Evolutionary conservation across 2,797 vertebrate species (phyloP).

Genomic region (Cyprinella venusta): DNA sequence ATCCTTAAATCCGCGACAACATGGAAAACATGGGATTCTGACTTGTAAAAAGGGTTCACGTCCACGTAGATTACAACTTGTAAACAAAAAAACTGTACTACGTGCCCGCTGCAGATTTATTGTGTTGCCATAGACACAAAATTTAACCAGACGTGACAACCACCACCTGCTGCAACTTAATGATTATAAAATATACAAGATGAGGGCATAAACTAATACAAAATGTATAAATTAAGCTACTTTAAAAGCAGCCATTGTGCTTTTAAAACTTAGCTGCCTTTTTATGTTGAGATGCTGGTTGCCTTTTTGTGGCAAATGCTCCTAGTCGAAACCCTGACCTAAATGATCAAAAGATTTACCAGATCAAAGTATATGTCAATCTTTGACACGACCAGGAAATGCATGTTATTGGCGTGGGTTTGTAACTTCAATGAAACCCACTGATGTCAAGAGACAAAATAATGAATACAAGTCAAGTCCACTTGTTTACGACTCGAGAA

Average conservation of each 20-base stretch:
- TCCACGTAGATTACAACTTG: too few relatives aligned
- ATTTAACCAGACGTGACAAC: not conserved
- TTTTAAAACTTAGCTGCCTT: not conserved
- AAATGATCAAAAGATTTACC: constrained; percentile 30
- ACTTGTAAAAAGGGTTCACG: too few relatives aligned
- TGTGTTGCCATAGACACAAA: not conserved
- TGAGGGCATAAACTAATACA: not conserved
- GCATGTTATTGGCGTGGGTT: not conserved
- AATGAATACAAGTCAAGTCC: not conserved
- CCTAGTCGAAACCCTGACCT: constrained; percentile 23
- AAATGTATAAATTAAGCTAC: not conserved
- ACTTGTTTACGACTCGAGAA: not conserved
- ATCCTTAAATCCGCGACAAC: not conserved
- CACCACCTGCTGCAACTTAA: not conserved
- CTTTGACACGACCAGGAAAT: constrained; percentile 17
- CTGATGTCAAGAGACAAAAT: not conserved
- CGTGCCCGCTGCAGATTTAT: too few relatives aligned
- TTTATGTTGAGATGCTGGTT: constrained; percentile 2
- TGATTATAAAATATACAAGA: not conserved
- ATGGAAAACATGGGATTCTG: not conserved
- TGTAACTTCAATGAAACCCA: not conserved
- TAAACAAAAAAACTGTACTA: too few relatives aligned
- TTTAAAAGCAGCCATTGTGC: not conserved
- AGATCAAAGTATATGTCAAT: constrained; percentile 28
- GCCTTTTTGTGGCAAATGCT: constrained; percentile 21